A percentile compares a stretch with the other conserved stretches of the same genome.
Conservation (phyloP, 2,113 vertebrate genomes). For the Athene cunicularia region DNA sequence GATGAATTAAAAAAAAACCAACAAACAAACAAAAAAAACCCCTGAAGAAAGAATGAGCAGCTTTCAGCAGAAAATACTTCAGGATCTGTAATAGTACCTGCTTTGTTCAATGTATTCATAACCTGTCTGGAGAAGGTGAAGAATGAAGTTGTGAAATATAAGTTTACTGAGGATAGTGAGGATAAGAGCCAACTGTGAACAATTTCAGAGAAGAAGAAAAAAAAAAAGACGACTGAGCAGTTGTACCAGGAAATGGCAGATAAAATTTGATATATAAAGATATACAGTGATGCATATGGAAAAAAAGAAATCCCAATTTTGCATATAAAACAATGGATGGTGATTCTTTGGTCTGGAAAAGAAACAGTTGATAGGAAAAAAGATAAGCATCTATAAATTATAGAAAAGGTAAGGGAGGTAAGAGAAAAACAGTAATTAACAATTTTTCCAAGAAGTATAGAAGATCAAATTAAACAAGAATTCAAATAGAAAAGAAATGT, state of each 20-base stretch:
- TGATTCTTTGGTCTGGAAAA: neutral
- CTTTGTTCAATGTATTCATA: neutral
- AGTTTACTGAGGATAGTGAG: neutral
- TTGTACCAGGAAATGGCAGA: neutral
- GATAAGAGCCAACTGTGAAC: neutral
- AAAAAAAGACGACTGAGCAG: neutral
- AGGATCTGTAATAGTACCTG: neutral
- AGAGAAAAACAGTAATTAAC: neutral
- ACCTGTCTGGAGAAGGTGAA: neutral
- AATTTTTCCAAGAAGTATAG: neutral
- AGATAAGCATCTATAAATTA: neutral
- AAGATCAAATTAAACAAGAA: neutral
- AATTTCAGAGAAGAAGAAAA: neutral
- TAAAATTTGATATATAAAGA: neutral
- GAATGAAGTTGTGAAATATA: neutral
- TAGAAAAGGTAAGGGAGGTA: neutral
- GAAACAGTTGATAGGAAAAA: neutral
- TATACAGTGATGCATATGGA: neutral
- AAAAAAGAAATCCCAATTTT: neutral
- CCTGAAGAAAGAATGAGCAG: neutral
- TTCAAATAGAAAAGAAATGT: neutral
- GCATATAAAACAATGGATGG: neutral
- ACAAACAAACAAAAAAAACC: too few relatives aligned
- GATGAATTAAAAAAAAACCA: neutral
- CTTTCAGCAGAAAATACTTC: neutral